Evolutionary conservation across 2,797 vertebrate species (phyloP).

Genomic region (Octomys mimax): DNA sequence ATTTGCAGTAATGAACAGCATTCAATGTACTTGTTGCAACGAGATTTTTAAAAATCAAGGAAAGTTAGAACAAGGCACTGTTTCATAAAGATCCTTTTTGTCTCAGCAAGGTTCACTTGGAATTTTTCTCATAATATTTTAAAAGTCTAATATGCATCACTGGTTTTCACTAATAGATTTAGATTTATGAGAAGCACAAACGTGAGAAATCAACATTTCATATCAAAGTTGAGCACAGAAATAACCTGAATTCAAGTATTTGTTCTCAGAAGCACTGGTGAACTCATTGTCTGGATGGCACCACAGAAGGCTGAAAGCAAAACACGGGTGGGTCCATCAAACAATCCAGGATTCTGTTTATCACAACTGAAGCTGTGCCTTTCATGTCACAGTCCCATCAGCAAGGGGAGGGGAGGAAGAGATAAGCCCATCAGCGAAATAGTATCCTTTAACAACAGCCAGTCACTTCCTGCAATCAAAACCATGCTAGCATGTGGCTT

Average conservation of each 20-base stretch:
- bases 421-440: slow-evolving; percentile 83
- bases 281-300: slow-evolving; percentile 67
- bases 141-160: slow-evolving; percentile 12
- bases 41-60: slow-evolving; percentile 44
- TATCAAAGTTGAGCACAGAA: slow-evolving; percentile 68
- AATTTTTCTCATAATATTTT: slow-evolving; percentile 9
- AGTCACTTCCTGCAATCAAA: slow-evolving; percentile 88
- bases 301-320: slow-evolving; percentile 81
- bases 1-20: slow-evolving; percentile 45
- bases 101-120: slow-evolving; percentile 66
- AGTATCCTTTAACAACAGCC: slow-evolving; percentile 85
- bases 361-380: slow-evolving; percentile 78
- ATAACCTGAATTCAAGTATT: slow-evolving; percentile 71
- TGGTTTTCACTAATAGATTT: slow-evolving; percentile 58
- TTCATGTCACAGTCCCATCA: slow-evolving; percentile 77
- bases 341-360: slow-evolving; percentile 76
- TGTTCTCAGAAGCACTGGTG: slow-evolving; percentile 71
- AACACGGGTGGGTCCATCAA: slow-evolving; percentile 74
- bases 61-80: slow-evolving; percentile 52
- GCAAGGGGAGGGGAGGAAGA: slow-evolving; percentile 76
- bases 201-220: slow-evolving; percentile 61
- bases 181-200: not conserved
- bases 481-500: slow-evolving; percentile 84
- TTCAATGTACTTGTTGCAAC: slow-evolving; percentile 57
- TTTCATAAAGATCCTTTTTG: slow-evolving; percentile 61